Conservation (phyloP, 2,888 invertebrate species). For the Blera fallax region DNA sequence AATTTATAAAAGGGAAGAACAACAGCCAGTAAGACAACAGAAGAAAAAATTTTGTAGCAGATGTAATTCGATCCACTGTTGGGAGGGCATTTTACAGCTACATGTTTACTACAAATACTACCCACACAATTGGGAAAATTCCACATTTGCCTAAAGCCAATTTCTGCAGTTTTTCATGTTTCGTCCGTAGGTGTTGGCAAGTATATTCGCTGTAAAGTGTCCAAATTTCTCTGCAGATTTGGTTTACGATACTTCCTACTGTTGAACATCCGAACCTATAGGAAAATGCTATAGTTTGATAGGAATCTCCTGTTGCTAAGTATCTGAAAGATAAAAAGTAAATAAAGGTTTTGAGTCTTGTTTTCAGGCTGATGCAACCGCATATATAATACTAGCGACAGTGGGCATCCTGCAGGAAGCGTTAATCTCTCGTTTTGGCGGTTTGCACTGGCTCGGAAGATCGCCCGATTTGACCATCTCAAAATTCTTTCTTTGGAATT, state of each 20-base stretch:
- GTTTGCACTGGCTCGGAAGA: too few relatives aligned
- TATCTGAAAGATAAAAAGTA: neutral
- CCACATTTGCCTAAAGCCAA: neutral
- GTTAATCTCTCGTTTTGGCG: too few relatives aligned
- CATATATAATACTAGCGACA: too few relatives aligned
- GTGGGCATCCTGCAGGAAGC: too few relatives aligned
- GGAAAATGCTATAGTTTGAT: neutral
- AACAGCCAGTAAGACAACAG: neutral
- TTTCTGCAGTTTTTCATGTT: constrained; percentile 5
- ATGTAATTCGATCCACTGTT: constrained; percentile 9
- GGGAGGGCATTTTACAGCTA: neutral
- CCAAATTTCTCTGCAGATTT: constrained; percentile 17
- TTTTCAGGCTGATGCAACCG: too few relatives aligned
- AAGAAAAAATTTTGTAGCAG: constrained; percentile 4
- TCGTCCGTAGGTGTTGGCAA: constrained; percentile 14
- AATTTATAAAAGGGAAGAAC: constrained; percentile 10
- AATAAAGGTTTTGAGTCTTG: neutral
- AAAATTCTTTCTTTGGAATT: too few relatives aligned
- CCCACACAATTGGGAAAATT: constrained; percentile 8
- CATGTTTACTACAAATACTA: neutral
- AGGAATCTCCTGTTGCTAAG: constrained; percentile 14
- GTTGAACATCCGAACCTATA: neutral
- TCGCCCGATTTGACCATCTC: too few relatives aligned
- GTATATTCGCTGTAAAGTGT: constrained; percentile 10
- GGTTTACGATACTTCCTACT: neutral